Evolutionary conservation across 2,797 vertebrate species (phyloP), one percentile per base, ranked within the genome.

Genomic region (Artibeus lituratus): DNA sequence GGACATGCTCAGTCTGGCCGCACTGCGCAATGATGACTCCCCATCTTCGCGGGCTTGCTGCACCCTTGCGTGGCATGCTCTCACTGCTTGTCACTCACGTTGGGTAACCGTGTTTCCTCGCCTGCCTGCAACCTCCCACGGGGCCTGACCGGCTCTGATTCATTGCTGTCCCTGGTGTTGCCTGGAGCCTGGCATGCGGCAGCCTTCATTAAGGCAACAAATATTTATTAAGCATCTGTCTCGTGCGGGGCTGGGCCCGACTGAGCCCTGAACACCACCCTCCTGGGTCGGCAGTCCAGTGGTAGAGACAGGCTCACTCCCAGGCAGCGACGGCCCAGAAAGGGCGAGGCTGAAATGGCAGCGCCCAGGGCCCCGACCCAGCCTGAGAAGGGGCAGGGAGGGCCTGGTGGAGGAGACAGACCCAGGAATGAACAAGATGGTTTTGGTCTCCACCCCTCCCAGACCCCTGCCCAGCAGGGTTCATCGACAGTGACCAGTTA

Each of bases 121-220:
- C 26, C 69, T 12, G 77, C 62, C 72, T 11, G 10, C 0, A 0
- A 44, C 39, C 69, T 44, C 29, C 74, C 62, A 69, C 4, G 9
- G 44, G 62, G 62, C 77, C 59, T 2, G 55, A 16, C 67, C 1
- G 5, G 51, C 35, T 55, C 84, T 57, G 94, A 81, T 29, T 93
- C 94, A 72, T 29, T 2, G 0, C n/a, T 74, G 29, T 39, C 94
- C 55, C 49, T 1, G 2, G 57, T 7, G 3, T 37, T 22, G 19
- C 47, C 87, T 2, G 7, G 81, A 65, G 57, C 70, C 7, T 65
- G 92, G 81, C 53, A 42, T 11, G 18, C n/a, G 69, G 42, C 4
- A 7, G 39, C 94, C 82, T 85, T 95, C 74, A 22, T 70, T 65
- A 70, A 91, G 81, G 74, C 37, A n/a, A 65, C n/a, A 77, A 72